Percentiles rank a stretch among this genome's conserved stretches.
These are phyloP conservation scores for Toxonevra muliebris DNA, from an alignment of 2,888 invertebrate species.

Conservation along the genomic window DNA sequence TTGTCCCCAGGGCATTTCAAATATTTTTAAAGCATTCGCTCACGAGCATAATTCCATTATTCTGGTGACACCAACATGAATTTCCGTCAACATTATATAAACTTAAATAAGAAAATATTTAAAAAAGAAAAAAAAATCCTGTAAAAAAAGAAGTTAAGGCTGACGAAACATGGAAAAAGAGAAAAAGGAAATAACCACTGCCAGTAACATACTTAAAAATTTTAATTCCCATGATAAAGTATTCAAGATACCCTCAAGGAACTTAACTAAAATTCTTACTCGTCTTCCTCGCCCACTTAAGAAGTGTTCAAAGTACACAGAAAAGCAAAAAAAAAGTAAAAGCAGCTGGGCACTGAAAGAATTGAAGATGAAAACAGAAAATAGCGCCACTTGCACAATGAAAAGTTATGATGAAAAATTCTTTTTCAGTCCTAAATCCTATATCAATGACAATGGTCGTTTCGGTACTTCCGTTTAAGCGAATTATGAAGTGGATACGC, in stretches of 20 bases:
- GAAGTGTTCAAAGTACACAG: no score
- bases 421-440: no score
- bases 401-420: no score
- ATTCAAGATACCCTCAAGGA: constrained; percentile 41
- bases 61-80: constrained; percentile 39
- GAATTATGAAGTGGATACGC: constrained; percentile 61
- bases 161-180: not conserved
- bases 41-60: constrained; percentile 38
- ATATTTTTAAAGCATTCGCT: constrained; percentile 35
- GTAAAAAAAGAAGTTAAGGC: no score
- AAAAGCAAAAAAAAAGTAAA: not conserved
- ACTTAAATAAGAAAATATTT: constrained; percentile 7
- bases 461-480: constrained; percentile 34
- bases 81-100: constrained; percentile 35
- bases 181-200: constrained; percentile 8
- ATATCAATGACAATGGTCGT: constrained; percentile 32
- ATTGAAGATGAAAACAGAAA: no score
- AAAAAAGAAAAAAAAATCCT: constrained; percentile 4
- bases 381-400: no score
- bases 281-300: constrained; percentile 13
- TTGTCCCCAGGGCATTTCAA: not conserved
- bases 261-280: constrained; percentile 22
- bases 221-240: constrained; percentile 56
- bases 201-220: constrained; percentile 42
- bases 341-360: no score